Evolutionary conservation across 2,797 vertebrate species (phyloP).

Genomic region (Megalops cyprinoides): DNA sequence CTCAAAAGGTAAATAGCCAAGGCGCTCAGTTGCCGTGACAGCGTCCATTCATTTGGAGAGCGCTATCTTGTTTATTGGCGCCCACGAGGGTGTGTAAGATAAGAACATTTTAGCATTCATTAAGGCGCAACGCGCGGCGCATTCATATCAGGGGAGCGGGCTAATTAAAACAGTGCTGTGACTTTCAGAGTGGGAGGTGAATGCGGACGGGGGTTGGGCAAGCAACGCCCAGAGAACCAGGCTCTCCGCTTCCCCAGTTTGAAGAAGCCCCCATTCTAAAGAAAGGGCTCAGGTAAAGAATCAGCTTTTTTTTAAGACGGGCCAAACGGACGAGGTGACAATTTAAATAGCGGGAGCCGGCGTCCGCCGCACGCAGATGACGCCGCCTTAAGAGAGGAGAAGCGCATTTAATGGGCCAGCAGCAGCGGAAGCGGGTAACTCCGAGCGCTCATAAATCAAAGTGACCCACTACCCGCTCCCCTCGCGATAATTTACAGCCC

Average conservation of each 20-base stretch:
- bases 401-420: constrained; percentile 47
- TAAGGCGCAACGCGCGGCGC: constrained; percentile 21
- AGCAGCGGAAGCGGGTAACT: constrained; percentile 41
- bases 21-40: constrained; percentile 46
- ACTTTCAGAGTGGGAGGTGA: constrained; percentile 16
- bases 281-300: not conserved
- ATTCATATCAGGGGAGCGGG: constrained; percentile 17
- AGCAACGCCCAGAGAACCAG: not conserved
- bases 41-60: constrained; percentile 52
- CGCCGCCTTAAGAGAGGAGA: constrained; percentile 43
- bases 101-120: constrained; percentile 56
- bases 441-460: constrained; percentile 52
- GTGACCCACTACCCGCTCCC: constrained; percentile 47
- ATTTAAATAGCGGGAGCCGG: not conserved
- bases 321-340: constrained; percentile 2
- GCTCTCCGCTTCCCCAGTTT: constrained; percentile 8
- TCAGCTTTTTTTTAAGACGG: too few species aligned
- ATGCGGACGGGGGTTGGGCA: constrained; percentile 1
- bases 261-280: constrained; percentile 15
- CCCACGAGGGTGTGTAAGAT: constrained; percentile 50
- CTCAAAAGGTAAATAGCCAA: constrained; percentile 50
- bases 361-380: constrained; percentile 45
- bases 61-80: constrained; percentile 57
- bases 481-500: constrained; percentile 49
- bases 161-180: constrained; percentile 24